Conservation (phyloP, 2,797 vertebrate genomes). For the Cuculus canorus region DNA sequence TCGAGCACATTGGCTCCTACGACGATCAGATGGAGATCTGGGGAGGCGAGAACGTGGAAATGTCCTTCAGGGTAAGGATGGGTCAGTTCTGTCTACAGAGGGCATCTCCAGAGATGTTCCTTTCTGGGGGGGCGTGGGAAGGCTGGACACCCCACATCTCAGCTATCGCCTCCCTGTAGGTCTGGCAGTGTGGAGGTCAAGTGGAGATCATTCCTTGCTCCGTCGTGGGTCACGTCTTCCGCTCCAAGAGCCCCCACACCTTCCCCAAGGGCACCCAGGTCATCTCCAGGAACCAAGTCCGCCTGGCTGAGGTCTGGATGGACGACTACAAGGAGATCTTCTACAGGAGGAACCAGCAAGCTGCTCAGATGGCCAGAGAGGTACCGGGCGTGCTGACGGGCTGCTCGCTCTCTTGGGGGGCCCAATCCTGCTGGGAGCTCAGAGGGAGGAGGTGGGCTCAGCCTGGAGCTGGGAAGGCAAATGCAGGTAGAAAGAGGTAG, state of each 20-base stretch:
- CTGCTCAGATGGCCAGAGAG: slow-evolving; percentile 86
- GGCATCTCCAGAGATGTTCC: neutral
- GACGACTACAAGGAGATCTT: slow-evolving; percentile 90
- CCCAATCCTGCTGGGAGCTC: neutral
- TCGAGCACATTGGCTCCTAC: slow-evolving; percentile 94
- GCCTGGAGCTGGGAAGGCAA: neutral
- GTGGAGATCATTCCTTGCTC: slow-evolving; percentile 97
- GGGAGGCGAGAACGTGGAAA: slow-evolving; percentile 97
- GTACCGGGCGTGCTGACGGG: slow-evolving; percentile 6
- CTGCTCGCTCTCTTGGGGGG: accelerated
- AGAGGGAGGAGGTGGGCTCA: neutral
- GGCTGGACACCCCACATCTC: neutral
- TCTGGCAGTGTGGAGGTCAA: slow-evolving; percentile 96
- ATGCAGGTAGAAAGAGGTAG: neutral
- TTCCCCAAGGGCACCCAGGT: slow-evolving; percentile 94
- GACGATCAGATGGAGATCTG: slow-evolving; percentile 99
- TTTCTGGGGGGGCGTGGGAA: accelerated
- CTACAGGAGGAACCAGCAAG: slow-evolving; percentile 89
- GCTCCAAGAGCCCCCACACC: slow-evolving; percentile 94
- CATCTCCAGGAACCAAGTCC: slow-evolving; percentile 93
- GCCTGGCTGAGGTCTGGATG: slow-evolving; percentile 98
- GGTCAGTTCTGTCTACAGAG: accelerated
- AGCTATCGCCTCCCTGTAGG: slow-evolving; percentile 68
- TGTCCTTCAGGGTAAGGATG: slow-evolving; percentile 94
- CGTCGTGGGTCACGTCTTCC: slow-evolving; percentile 95